A percentile compares a stretch with the other conserved stretches of the same genome.
Conservation (phyloP, 2,113 vertebrate species). For the Nematolebias whitei region DNA sequence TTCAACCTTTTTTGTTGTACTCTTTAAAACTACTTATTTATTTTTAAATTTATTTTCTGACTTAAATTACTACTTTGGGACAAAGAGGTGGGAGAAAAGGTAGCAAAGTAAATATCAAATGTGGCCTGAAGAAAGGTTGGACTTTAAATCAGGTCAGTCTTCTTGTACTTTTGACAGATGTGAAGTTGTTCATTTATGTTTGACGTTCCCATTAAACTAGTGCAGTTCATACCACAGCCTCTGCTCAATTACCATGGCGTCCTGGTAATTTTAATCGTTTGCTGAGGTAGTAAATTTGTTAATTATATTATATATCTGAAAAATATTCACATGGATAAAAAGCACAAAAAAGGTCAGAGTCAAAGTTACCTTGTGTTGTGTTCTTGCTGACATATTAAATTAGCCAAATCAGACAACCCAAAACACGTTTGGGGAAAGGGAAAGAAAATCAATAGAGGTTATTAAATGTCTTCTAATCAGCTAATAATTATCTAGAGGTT, state of each 20-base stretch:
- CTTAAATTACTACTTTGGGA: constrained; percentile 58
- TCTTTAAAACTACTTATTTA: too few species aligned
- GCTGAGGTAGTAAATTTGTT: neutral
- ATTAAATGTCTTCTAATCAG: neutral
- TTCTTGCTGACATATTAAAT: neutral
- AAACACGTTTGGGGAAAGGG: neutral
- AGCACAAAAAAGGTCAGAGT: too few species aligned
- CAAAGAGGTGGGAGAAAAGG: constrained; percentile 38
- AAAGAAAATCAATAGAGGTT: neutral
- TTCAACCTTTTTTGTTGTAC: too few species aligned
- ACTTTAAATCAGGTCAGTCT: constrained; percentile 37
- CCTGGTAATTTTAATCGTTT: neutral
- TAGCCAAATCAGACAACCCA: neutral
- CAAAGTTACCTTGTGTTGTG: neutral
- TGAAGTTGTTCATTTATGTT: constrained; percentile 1
- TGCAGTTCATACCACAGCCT: constrained; percentile 8
- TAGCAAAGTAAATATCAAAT: constrained; percentile 32
- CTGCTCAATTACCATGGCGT: neutral
- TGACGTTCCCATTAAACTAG: neutral
- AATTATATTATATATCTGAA: neutral
- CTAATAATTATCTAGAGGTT: neutral
- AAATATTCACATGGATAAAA: too few species aligned
- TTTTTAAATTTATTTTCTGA: constrained; percentile 53
- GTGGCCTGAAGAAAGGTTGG: constrained; percentile 27
- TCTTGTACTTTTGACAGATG: constrained; percentile 32